phyloP scores from a whole-genome alignment of 2,113 vertebrate genomes.

The zebrafish (Danio rerio) region GRCz12tu NC_133197.1:37126501-37127000 shows the following conservation, averaged over 20 bases:
- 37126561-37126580: slow-evolving; percentile 38
- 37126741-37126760: slow-evolving; percentile 87
- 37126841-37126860: background rate
- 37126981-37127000: too few relatives aligned
- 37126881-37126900: background rate
- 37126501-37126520: slow-evolving; percentile 78
- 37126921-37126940: slow-evolving; percentile 10
- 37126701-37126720: slow-evolving; percentile 88
- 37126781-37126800: slow-evolving; percentile 69
- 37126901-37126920: slow-evolving; percentile 14
- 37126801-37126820: background rate
- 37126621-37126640: slow-evolving; percentile 82
- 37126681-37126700: slow-evolving; percentile 81
- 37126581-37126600: slow-evolving; percentile 62
- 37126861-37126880: background rate
- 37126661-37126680: slow-evolving; percentile 86
- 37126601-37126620: slow-evolving; percentile 81
- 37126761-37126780: slow-evolving; percentile 92
- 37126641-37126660: slow-evolving; percentile 83
- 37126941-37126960: slow-evolving; percentile 10
- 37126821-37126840: background rate
- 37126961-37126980: background rate
- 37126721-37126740: slow-evolving; percentile 84
- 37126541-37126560: slow-evolving; percentile 78
- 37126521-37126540: slow-evolving; percentile 85